Base-by-base conservation (phyloP, 2,113 vertebrate genomes). In the Conger conger region DNA sequence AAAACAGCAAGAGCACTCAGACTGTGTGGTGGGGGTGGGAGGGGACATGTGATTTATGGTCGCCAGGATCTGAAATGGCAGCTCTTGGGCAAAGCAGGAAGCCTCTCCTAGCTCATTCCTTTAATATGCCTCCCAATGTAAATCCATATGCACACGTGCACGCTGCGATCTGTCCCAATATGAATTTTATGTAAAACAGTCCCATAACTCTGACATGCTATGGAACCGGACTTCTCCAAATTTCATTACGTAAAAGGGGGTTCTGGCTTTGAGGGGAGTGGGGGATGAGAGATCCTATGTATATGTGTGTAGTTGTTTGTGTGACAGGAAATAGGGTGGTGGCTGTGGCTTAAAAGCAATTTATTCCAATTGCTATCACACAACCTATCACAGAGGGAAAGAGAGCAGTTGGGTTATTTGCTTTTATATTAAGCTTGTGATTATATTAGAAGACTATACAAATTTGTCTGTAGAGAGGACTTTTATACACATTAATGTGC, bases 161-260 rank as follows among this genome's bases (percentile, higher is more conserved):
- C n/a, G 23, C 60, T 68, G 60, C 23, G n/a, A n/a, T 68, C 23
- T 18, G 20, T 68, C 60, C 60, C 60, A 68, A 68, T 68, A 68
- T 68, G 60, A 68, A 68, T 68, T 68, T 68, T 68, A 68, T 68
- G 60, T 68, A 68, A 68, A 68, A 68, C 60, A 68, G 23, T 68
- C 60, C 60, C 60, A 68, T 68, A 68, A 68, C 60, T 68, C 60
- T 68, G 60, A 68, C 23, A 68, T 68, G n/a, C 23, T 27, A 9
- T 68, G 60, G 60, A 68, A n/a, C 27, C 27, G 27, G 60, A n/a
- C 60, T 68, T 68, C 60, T 68, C 60, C 23, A n/a, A 68, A 68
- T 68, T 68, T 68, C 60, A 68, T 68, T 68, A 68, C 23, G 27
- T 68, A 68, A 68, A 68, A 68, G 60, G 23, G 60, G 27, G 23